These are phyloP conservation scores for Stegophylla sp. DNA, from an alignment of 2,888 invertebrate species.

Conservation along the genomic window DNA sequence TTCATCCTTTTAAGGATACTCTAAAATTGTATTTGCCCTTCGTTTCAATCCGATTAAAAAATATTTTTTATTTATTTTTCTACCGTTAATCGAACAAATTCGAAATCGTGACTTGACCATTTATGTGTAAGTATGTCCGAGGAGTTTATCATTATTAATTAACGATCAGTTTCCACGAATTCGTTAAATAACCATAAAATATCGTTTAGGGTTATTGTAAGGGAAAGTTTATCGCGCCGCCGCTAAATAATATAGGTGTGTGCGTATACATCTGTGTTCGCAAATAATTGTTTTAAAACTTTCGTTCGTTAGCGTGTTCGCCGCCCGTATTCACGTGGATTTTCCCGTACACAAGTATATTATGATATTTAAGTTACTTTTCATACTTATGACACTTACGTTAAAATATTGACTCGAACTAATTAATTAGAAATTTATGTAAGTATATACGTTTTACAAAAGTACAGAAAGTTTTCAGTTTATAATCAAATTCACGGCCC, in stretches of 20 bases:
- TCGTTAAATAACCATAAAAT: slow-evolving; percentile 23
- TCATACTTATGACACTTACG: slow-evolving; percentile 2
- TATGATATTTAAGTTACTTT: slow-evolving; percentile 22
- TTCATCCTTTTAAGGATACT: too few species aligned
- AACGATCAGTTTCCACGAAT: not conserved
- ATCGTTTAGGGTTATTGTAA: slow-evolving; percentile 2
- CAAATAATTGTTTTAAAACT: slow-evolving; percentile 29
- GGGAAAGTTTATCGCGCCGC: not conserved
- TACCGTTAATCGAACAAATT: too few species aligned
- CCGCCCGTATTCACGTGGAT: not conserved
- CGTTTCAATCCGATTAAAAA: too few species aligned
- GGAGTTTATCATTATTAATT: not conserved
- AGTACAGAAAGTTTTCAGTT: slow-evolving; percentile 15
- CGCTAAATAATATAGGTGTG: not conserved
- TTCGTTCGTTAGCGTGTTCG: slow-evolving; percentile 11
- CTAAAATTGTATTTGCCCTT: too few species aligned
- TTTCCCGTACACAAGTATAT: not conserved
- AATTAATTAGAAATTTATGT: slow-evolving; percentile 14
- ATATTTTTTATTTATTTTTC: too few species aligned
- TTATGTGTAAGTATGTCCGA: not conserved
- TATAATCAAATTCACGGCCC: not conserved
- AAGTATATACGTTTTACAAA: not conserved
- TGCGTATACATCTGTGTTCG: not conserved
- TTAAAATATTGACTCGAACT: slow-evolving; percentile 21
- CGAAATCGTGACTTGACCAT: not conserved